phyloP scores from a whole-genome alignment of 2,888 invertebrate species.

The Xestia rhomboidea region DNA sequence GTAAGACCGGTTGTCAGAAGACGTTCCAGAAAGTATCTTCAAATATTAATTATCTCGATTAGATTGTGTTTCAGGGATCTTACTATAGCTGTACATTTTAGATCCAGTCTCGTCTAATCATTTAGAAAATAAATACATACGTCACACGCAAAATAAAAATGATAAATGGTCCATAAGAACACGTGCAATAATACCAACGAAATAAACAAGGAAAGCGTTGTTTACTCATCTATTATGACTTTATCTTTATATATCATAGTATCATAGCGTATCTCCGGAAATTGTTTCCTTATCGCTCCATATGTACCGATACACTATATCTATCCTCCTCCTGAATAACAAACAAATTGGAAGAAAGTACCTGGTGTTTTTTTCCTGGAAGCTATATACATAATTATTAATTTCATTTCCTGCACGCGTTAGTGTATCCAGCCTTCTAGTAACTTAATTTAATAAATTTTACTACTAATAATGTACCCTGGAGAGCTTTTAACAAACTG shows the following conservation, averaged over 20 bases:
- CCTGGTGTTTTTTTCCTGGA: conserved; percentile 2
- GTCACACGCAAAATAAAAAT: background rate
- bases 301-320: conserved; percentile 37
- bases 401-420: background rate
- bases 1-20: background rate
- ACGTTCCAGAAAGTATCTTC: background rate
- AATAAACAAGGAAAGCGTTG: conserved; percentile 43
- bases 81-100: background rate
- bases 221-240: conserved; percentile 44
- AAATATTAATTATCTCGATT: background rate
- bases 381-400: background rate
- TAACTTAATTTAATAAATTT: conserved; percentile 3
- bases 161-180: background rate
- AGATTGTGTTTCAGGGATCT: background rate
- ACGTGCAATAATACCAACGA: conserved; percentile 13
- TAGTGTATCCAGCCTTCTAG: background rate
- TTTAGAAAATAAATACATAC: background rate
- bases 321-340: conserved; percentile 29
- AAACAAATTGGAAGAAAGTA: conserved; percentile 16
- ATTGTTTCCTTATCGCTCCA: conserved; percentile 51
- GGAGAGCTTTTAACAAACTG: background rate
- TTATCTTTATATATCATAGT: conserved; percentile 48
- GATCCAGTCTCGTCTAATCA: too few species aligned
- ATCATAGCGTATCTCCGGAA: conserved; percentile 40
- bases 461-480: background rate